Evolutionary conservation across 2,797 vertebrate genomes (phyloP).

Genomic region (Lutjanus argentimaculatus): DNA sequence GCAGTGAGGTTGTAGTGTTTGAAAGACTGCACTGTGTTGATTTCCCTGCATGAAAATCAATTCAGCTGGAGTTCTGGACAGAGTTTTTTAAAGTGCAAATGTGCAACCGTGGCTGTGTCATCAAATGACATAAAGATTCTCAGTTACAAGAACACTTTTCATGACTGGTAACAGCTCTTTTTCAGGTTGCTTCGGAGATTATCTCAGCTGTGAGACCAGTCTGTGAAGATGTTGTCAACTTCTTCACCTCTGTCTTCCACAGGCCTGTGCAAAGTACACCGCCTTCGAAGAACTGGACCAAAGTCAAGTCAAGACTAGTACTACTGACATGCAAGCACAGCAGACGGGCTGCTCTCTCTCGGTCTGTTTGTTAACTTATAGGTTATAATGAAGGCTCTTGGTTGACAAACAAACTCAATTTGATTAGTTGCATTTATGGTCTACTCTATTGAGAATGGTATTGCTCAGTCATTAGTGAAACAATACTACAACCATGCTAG

Average conservation of each 20-base stretch:
- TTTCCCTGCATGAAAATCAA: conserved; percentile 15
- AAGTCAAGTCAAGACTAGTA: not conserved
- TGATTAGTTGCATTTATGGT: not conserved
- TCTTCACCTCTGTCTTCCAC: not conserved
- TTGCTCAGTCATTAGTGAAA: not conserved
- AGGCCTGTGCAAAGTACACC: conserved; percentile 5
- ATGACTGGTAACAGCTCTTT: not conserved
- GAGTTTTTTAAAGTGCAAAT: not conserved
- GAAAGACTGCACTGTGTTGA: conserved; percentile 29
- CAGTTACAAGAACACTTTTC: not conserved
- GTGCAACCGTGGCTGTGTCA: not conserved
- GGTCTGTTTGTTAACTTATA: not conserved
- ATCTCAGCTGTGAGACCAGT: not conserved
- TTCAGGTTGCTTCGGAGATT: not conserved
- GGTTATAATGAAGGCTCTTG: not conserved
- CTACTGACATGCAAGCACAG: too few relatives aligned
- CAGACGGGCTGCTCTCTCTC: not conserved
- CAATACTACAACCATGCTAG: not conserved
- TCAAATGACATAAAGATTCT: not conserved
- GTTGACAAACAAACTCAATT: not conserved
- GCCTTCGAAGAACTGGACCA: not conserved
- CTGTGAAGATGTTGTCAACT: not conserved
- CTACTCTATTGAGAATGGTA: not conserved
- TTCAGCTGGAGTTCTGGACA: not conserved
- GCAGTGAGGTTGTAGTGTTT: conserved; percentile 1